Conservation (phyloP, 1,140 invertebrate genomes). For the Drosophila guanche region DNA sequence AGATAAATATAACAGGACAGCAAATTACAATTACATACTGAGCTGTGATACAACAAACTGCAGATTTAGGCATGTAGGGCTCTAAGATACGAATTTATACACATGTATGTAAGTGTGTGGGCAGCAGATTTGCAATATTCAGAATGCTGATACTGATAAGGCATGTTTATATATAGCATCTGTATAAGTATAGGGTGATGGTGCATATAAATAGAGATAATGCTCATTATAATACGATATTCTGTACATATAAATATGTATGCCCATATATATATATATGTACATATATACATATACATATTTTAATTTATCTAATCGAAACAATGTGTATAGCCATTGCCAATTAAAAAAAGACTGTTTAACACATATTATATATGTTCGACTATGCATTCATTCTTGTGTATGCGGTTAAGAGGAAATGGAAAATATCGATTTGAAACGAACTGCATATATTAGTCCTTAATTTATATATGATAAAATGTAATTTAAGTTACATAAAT, state of each 20-base stretch:
- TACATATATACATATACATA: constrained; percentile 9
- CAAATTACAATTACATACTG: constrained; percentile 23
- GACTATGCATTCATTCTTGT: constrained; percentile 10
- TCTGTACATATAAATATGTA: constrained; percentile 14
- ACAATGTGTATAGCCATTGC: constrained; percentile 67
- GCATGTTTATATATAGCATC: too few species aligned
- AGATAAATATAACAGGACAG: neutral
- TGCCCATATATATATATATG: constrained; percentile 1
- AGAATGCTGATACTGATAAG: too few species aligned
- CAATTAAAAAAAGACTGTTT: constrained; percentile 74
- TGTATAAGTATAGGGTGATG: too few species aligned
- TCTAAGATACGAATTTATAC: constrained; percentile 17
- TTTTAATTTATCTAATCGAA: constrained; percentile 36
- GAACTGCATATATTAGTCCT: constrained; percentile 16
- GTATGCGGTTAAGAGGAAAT: constrained; percentile 3
- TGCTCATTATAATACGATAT: constrained; percentile 1
- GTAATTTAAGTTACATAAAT: neutral
- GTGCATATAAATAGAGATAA: too few species aligned
- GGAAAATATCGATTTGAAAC: constrained; percentile 24
- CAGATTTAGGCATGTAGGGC: constrained; percentile 43
- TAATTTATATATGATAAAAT: constrained; percentile 12
- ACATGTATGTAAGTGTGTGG: constrained; percentile 15
- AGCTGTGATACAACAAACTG: constrained; percentile 37
- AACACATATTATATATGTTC: constrained; percentile 50
- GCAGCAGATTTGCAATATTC: too few species aligned